Conservation (phyloP, 2,113 vertebrate species). For the Onychorhynchus coronatus region DNA sequence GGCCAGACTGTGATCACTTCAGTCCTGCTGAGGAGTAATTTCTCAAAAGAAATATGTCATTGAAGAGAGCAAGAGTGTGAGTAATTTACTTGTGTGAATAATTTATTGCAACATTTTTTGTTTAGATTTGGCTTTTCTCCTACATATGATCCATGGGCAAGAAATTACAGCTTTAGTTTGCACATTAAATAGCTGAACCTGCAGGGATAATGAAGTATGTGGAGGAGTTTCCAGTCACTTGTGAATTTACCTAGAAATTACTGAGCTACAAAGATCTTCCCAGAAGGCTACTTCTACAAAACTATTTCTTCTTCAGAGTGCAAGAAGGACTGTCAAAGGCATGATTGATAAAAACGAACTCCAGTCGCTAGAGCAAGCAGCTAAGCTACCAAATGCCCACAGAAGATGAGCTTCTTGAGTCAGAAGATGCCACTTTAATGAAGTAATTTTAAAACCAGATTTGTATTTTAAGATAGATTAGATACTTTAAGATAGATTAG, state of each 20-base stretch:
- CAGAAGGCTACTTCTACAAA: background rate
- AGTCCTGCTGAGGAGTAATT: background rate
- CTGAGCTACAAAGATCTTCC: background rate
- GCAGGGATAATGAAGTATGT: background rate
- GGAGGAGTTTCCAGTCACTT: background rate
- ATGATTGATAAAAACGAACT: background rate
- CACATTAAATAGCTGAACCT: background rate
- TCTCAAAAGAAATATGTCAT: background rate
- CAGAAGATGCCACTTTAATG: conserved; percentile 32
- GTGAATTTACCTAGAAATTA: background rate
- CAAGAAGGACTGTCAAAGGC: background rate
- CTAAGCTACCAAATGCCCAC: background rate
- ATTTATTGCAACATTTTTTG: background rate
- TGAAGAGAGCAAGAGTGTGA: background rate
- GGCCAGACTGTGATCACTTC: background rate
- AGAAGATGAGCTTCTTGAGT: background rate
- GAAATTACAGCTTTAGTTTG: background rate
- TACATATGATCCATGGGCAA: background rate
- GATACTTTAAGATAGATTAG: conserved; percentile 23
- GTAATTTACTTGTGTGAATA: background rate
- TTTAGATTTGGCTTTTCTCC: background rate
- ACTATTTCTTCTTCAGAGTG: background rate
- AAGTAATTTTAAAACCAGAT: conserved; percentile 11
- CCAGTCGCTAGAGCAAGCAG: background rate
- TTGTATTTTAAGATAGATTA: conserved; percentile 17